These are phyloP conservation scores for Chelmon rostratus DNA, from an alignment of 2,797 vertebrate species.

Conservation along the genomic window DNA sequence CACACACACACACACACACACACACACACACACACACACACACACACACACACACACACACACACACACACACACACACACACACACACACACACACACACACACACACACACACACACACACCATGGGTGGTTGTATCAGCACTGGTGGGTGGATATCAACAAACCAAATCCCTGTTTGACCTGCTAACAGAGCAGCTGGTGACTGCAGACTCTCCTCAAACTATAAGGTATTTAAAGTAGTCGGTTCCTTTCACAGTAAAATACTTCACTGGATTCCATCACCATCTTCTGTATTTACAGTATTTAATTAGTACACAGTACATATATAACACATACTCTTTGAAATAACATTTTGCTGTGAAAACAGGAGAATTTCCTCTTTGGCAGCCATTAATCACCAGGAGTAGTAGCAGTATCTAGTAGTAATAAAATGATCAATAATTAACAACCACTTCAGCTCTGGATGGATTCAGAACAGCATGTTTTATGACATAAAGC, in stretches of 20 bases:
- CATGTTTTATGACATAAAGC: background rate
- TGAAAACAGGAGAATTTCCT: background rate
- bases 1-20: slow-evolving; percentile 30
- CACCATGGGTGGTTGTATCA: slow-evolving; percentile 40
- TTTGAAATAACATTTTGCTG: background rate
- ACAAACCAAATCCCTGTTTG: slow-evolving; percentile 63
- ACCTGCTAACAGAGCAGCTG: slow-evolving; percentile 60
- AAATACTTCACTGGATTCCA: background rate
- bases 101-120: background rate
- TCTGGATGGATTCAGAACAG: background rate
- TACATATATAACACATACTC: background rate
- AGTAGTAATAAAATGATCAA: too few relatives aligned
- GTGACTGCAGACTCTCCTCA: background rate
- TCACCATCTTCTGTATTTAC: background rate
- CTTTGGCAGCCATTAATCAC: too few relatives aligned
- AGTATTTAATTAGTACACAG: background rate
- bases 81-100: slow-evolving; percentile 35
- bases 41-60: slow-evolving; percentile 19
- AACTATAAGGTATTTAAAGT: background rate
- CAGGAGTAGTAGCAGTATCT: too few relatives aligned
- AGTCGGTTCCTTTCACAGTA: background rate
- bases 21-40: slow-evolving; percentile 37
- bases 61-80: slow-evolving; percentile 19
- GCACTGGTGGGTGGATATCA: slow-evolving; percentile 45
- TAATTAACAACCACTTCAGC: background rate